A percentile compares a stretch with the other conserved stretches of the same genome.
Evolutionary conservation across 1,140 invertebrate genomes (phyloP).

Genomic region (Ips typographus): DNA sequence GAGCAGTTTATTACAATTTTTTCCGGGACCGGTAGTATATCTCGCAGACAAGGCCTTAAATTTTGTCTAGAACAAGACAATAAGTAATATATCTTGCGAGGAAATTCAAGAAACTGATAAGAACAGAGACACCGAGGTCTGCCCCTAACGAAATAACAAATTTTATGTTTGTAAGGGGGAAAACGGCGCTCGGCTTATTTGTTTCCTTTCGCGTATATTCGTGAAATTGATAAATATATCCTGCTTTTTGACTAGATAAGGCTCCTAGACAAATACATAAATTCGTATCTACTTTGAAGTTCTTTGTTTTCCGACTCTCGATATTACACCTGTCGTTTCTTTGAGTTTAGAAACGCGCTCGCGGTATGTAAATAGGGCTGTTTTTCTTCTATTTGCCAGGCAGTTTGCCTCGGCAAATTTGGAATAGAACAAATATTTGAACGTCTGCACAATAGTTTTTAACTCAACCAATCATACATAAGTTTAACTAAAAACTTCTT

Average conservation of each 20-base stretch:
- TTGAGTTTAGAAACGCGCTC: too few species aligned
- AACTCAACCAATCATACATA: too few species aligned
- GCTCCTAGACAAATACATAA: conserved; percentile 20
- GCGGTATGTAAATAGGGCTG: too few species aligned
- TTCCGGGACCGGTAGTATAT: not conserved
- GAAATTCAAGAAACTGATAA: conserved; percentile 30
- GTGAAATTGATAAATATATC: conserved; percentile 34
- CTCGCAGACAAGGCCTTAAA: conserved; percentile 21
- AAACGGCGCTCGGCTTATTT: conserved; percentile 18
- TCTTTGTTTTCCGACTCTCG: conserved; percentile 16
- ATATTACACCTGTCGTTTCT: conserved; percentile 23
- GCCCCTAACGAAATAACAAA: conserved; percentile 32
- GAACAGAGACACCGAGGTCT: conserved; percentile 27
- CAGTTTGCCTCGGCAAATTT: too few species aligned
- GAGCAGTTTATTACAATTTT: not conserved
- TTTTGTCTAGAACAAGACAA: conserved; percentile 32
- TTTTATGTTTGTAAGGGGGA: conserved; percentile 30
- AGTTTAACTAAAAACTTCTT: too few species aligned
- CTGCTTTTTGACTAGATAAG: conserved; percentile 25
- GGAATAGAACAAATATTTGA: too few species aligned
- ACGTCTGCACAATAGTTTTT: too few species aligned
- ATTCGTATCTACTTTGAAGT: conserved; percentile 1
- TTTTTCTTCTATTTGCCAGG: too few species aligned
- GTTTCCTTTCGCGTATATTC: conserved; percentile 29
- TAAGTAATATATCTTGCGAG: conserved; percentile 30